Base-by-base conservation (phyloP, 2,888 invertebrate species). In the Lycophotia porphyrea region DNA sequence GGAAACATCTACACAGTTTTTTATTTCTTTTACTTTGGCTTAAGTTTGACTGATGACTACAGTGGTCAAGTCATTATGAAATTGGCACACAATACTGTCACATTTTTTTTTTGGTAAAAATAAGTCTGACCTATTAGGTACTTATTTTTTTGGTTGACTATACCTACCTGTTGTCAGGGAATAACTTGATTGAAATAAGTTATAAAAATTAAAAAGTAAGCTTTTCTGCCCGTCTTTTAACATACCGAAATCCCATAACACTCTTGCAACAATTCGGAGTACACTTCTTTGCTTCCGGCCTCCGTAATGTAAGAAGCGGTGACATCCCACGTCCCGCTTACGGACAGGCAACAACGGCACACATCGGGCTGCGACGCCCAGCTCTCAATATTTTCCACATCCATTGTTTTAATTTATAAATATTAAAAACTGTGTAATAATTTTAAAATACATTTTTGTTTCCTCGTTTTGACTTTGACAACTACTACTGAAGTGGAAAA, bases 221-320 rank as follows among this genome's bases (percentile, higher is more conserved):
- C n/a, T 15, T 70, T n/a, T 55, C 4, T 13, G 24, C 5, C 4
- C 27, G 27, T 5, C 1, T 39, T 49, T 39, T 27, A 55, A 75
- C 93, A 89, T 81, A 94, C 95, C 60, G 90, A 89, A 58, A 94
- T 91, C 18, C 93, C 93, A 78, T 90, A 94, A 63, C 93, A 94
- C 69, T 93, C 90, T 1, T 87, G 87, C 21, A 94, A 61, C 89
- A 94, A 92, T 52, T 92, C 91, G 5, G 87, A 88, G 67, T 92
- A 93, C 15, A 93, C 88, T 85, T 93, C 92, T 74, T 91, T 92
- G 31, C 74, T 77, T 42, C 91, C 92, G 5, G 84, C 71, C 15
- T 91, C 89, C 4, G 89, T 87, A 74, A 90, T 75, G 71, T 93
- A 92, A 0, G 91, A 82, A 36, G 84, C 80, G 0, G 91, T 92